phyloP scores from a whole-genome alignment of 1,140 invertebrate genomes.

The Chelonus insularis region DNA sequence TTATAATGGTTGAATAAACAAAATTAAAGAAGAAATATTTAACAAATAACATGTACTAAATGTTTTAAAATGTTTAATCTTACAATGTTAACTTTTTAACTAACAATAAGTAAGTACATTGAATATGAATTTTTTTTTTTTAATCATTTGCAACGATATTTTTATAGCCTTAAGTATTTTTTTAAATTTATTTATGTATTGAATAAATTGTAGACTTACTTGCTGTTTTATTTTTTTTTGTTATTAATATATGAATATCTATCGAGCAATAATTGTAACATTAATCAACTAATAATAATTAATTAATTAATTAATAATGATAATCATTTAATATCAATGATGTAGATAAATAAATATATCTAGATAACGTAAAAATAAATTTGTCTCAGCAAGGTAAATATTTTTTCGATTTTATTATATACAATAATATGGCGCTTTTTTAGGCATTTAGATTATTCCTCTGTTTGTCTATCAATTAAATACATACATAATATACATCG shows the following conservation, averaged over 20 bases:
- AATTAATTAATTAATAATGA: not conserved
- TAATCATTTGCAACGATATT: conserved; percentile 46
- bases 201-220: conserved; percentile 31
- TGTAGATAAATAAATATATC: conserved; percentile 40
- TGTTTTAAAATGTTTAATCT: conserved; percentile 50
- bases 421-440: conserved; percentile 6
- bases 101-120: conserved; percentile 59
- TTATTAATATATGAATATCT: not conserved
- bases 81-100: conserved; percentile 54
- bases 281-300: not conserved
- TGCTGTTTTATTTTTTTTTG: conserved; percentile 21
- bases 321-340: not conserved
- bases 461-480: conserved; percentile 18
- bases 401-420: conserved; percentile 1
- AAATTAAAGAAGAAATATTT: not conserved
- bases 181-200: conserved; percentile 43
- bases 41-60: conserved; percentile 9
- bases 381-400: conserved; percentile 45
- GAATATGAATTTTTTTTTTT: conserved; percentile 46
- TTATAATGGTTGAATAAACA: not conserved
- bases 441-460: conserved; percentile 8
- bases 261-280: not conserved
- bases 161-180: conserved; percentile 40
- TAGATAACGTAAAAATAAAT: conserved; percentile 63
- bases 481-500: conserved; percentile 10